Evolutionary conservation across 1,140 invertebrate species (phyloP), one percentile per base, ranked within the genome.

Genomic region (Diachasmimorpha longicaudata): DNA sequence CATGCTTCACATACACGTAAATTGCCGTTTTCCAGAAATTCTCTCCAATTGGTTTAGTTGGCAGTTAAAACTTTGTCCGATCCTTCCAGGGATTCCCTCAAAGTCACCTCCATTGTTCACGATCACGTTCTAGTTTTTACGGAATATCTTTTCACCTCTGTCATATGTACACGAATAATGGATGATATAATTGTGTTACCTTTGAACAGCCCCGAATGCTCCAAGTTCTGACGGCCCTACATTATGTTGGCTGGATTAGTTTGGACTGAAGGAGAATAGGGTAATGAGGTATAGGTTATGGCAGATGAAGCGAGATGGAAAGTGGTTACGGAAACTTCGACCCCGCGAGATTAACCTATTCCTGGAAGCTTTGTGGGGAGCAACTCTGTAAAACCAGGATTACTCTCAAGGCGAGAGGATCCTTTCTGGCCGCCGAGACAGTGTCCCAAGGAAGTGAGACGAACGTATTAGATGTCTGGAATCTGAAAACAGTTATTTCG

Each of bases 291-390:
- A 39, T 68, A 16, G 66, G 31, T 31, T 68, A 37, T 37, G 14
- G 58, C 58, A 63, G 58, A 25, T 63, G 58, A 25, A 63, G 58
- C 23, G 19, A 23, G 58, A 63, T 63, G 58, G 58, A 31, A 63
- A 31, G 23, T 66, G 66, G 11, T 37, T 68, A 39, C 36, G 79
- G 79, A 83, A 85, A 85, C 80, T 85, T 83, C 66, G 66, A 78
- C 81, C 77, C 76, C 67, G 75, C 76, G 74, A 84, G 85, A 86
- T 86, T 86, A 85, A 86, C 81, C 83, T 83, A 84, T 85, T 86
- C 80, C 66, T 68, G 72, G 39, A 63, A 74, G 72, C 46, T 39
- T 55, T 72, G 48, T 19, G 42, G 25, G 55, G 16, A 37, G 14
- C 36, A 19, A 44, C 44, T 46, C 39, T 36, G 42, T 19, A 48